Evolutionary conservation across 2,113 vertebrate genomes (phyloP).

Genomic region (Picathartes gymnocephalus): DNA sequence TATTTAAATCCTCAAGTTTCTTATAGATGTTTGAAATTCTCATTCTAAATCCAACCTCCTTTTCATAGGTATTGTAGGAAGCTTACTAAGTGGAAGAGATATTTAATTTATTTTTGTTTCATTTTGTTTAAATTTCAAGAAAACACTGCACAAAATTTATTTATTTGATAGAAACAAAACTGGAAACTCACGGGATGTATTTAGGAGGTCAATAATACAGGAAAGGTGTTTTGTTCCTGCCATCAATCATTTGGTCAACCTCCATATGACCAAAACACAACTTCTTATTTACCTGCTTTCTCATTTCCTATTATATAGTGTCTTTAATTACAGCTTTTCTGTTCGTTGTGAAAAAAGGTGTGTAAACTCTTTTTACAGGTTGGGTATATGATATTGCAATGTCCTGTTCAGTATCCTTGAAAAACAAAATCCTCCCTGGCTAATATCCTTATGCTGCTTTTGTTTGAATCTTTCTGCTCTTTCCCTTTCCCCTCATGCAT

Average conservation of each 20-base stretch:
- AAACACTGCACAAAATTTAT: neutral
- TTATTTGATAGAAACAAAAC: neutral
- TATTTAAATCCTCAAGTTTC: neutral
- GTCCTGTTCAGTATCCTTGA: neutral
- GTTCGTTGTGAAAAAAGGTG: neutral
- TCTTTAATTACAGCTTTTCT: neutral
- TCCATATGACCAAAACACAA: neutral
- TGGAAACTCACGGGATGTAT: neutral
- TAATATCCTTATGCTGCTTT: neutral
- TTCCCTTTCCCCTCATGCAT: neutral
- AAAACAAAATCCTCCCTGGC: neutral
- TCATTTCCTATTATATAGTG: neutral
- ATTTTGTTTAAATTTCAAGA: neutral
- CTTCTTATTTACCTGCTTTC: neutral
- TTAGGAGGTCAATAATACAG: accelerated
- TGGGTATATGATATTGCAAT: neutral
- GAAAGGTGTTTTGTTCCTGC: neutral
- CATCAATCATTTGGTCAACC: neutral
- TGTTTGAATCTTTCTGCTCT: neutral
- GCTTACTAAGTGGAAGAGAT: neutral
- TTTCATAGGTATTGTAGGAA: neutral
- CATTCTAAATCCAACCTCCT: neutral
- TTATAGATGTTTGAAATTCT: neutral
- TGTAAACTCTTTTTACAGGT: neutral
- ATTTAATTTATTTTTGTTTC: neutral